A percentile compares a stretch with the other conserved stretches of the same genome.
phyloP scores from a whole-genome alignment of 2,888 invertebrate genomes.

The Andrena camellia region DNA sequence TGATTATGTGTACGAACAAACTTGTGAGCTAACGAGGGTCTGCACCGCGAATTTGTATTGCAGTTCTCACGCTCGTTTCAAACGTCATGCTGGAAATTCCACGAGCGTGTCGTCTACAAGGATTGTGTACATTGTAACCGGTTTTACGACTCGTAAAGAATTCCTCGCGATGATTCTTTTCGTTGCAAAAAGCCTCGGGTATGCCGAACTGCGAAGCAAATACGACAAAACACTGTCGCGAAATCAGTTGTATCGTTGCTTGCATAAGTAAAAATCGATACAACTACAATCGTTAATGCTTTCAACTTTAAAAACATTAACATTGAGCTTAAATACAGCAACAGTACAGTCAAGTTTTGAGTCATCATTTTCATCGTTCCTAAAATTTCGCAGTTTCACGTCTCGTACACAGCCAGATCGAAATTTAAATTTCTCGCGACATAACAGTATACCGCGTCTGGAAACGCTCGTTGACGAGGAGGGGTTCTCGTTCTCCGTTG shows the following conservation, averaged over 20 bases:
- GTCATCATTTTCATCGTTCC: not conserved
- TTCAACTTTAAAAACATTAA: not conserved
- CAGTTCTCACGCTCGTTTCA: not conserved
- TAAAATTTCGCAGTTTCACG: not conserved
- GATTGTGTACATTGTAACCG: conserved; percentile 28
- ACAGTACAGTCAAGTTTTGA: not conserved
- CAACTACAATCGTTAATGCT: not conserved
- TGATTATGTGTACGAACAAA: conserved; percentile 27
- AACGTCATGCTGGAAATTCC: conserved; percentile 33
- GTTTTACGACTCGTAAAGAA: conserved; percentile 38
- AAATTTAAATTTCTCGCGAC: conserved; percentile 47
- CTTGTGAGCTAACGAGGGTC: not conserved
- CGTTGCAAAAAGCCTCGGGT: not conserved
- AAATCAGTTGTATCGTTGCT: too few species aligned
- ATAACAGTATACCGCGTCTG: conserved; percentile 23
- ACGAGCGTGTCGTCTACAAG: conserved; percentile 7
- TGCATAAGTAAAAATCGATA: too few species aligned
- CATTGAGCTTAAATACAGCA: too few species aligned
- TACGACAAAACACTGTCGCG: not conserved
- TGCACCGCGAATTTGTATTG: conserved; percentile 18
- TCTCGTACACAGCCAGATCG: conserved; percentile 2
- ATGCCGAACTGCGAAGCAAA: not conserved
- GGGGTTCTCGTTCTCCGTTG: conserved; percentile 48
- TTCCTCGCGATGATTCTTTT: conserved; percentile 34
- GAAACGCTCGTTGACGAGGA: conserved; percentile 47